These are phyloP conservation scores for Chionodraco myersi DNA, from an alignment of 2,113 vertebrate genomes.

Conservation along the genomic window DNA sequence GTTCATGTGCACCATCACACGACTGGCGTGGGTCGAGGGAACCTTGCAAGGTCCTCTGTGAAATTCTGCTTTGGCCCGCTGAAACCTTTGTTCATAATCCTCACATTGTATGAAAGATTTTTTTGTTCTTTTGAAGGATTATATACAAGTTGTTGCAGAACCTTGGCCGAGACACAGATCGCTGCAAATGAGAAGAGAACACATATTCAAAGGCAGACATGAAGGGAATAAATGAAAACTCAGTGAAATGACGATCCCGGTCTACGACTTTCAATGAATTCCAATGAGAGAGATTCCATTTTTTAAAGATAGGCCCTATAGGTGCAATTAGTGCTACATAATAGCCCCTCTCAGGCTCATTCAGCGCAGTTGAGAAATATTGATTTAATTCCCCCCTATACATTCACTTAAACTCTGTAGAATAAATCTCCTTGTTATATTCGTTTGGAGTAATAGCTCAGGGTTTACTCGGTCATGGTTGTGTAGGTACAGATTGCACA, in stretches of 20 bases:
- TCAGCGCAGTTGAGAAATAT: conserved; percentile 72
- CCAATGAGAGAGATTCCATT: conserved; percentile 73
- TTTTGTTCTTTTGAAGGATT: conserved; percentile 32
- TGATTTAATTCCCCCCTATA: conserved; percentile 75
- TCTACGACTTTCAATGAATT: conserved; percentile 70
- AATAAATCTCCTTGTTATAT: conserved; percentile 60
- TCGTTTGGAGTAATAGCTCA: conserved; percentile 37
- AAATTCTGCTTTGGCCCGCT: conserved; percentile 10
- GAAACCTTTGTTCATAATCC: conserved; percentile 34
- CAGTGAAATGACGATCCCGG: conserved; percentile 49
- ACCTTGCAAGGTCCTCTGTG: conserved; percentile 21
- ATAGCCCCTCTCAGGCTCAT: conserved; percentile 57
- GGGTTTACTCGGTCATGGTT: conserved; percentile 53
- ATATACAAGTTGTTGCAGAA: conserved; percentile 23
- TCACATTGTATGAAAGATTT: conserved; percentile 14
- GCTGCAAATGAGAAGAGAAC: conserved; percentile 60
- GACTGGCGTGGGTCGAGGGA: conserved; percentile 26
- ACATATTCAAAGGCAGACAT: conserved; percentile 64
- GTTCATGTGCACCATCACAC: conserved; percentile 11
- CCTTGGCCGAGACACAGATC: conserved; percentile 23
- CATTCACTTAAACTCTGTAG: conserved; percentile 74
- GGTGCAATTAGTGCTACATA: conserved; percentile 81
- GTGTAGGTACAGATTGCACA: conserved; percentile 34
- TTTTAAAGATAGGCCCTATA: conserved; percentile 72
- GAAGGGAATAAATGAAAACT: conserved; percentile 60